A percentile compares a stretch with the other conserved stretches of the same genome.
These are phyloP conservation scores for Anarhynchus alexandrinus DNA, from an alignment of 2,113 vertebrate genomes.

Conservation along the genomic window DNA sequence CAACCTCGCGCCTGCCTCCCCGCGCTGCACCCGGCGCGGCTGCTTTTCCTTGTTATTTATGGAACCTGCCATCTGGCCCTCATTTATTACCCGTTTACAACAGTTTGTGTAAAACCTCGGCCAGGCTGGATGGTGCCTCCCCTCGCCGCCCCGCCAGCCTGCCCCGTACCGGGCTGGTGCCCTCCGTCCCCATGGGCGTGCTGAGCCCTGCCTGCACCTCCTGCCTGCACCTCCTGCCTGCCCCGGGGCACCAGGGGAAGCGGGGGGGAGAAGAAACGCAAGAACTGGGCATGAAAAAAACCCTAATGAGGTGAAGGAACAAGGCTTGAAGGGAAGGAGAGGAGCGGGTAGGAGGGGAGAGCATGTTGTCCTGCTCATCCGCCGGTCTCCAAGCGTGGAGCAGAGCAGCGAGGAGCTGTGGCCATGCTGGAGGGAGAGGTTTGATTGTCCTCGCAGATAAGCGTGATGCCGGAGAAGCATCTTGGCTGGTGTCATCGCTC, in stretches of 20 bases:
- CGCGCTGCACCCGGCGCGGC: neutral
- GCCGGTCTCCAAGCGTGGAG: rapidly evolving
- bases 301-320: rapidly evolving
- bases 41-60: neutral
- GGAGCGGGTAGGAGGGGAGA: neutral
- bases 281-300: neutral
- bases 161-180: neutral
- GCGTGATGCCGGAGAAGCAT: neutral
- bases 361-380: neutral
- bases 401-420: neutral
- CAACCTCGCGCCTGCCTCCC: neutral
- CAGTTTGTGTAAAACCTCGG: neutral
- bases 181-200: neutral
- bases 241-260: rapidly evolving
- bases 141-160: neutral
- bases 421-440: neutral
- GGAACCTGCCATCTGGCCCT: neutral
- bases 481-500: neutral
- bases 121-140: neutral
- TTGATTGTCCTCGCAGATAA: rapidly evolving
- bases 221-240: too few relatives aligned
- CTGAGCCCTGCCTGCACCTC: neutral
- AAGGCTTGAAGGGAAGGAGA: neutral
- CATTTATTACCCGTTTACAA: neutral
- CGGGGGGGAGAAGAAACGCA: too few relatives aligned